Conservation (phyloP, 2,888 invertebrate genomes). For the Thelaira solivaga region DNA sequence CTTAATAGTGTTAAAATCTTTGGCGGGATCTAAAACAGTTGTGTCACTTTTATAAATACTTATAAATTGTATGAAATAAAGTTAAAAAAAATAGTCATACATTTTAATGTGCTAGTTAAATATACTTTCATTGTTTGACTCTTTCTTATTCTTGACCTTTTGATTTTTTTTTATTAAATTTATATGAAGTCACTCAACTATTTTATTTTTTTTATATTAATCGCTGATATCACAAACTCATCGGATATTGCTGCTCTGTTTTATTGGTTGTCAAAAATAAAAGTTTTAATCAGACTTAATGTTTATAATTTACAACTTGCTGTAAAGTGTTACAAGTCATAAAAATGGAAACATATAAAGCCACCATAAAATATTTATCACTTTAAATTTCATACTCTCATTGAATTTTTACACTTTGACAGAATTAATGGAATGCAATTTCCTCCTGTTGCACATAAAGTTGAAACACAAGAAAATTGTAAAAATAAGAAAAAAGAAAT, state of each 20-base stretch:
- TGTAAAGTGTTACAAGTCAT: neutral
- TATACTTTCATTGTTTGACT: too few species aligned
- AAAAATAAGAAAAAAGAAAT: constrained; percentile 5
- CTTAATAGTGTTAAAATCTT: too few species aligned
- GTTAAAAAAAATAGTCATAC: too few species aligned
- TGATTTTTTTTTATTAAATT: too few species aligned
- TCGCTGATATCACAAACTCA: neutral
- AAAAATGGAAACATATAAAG: neutral
- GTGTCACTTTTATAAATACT: too few species aligned
- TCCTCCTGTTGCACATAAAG: constrained; percentile 51
- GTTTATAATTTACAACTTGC: neutral
- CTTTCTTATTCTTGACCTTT: too few species aligned
- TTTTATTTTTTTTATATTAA: too few species aligned
- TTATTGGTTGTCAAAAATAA: neutral
- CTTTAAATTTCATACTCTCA: constrained; percentile 16
- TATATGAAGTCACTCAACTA: too few species aligned
- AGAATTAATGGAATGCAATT: constrained; percentile 51
- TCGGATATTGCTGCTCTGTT: neutral
- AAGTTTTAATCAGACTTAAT: neutral
- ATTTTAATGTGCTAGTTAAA: too few species aligned
- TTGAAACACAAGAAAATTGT: constrained; percentile 31
- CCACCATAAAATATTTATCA: constrained; percentile 23
- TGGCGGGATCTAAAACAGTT: too few species aligned
- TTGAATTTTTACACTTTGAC: constrained; percentile 35
- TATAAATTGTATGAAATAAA: too few species aligned